Base-by-base conservation (phyloP, 2,113 vertebrate genomes). In the Nyctereutes procyonoides region DNA sequence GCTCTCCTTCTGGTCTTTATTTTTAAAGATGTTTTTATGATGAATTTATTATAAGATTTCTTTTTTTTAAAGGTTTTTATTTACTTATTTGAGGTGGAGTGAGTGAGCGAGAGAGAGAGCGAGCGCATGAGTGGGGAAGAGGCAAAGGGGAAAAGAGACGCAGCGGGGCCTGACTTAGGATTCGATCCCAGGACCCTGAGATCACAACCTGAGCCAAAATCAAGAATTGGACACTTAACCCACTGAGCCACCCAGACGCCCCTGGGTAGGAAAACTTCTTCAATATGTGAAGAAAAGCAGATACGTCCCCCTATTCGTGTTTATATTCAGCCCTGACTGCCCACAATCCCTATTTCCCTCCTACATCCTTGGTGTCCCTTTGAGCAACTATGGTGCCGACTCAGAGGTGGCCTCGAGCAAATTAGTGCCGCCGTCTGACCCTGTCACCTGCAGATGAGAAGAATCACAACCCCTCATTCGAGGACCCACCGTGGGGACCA, bases 401-500 rank as follows among this genome's bases (percentile, higher is more conserved):
- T 48, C n/a, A 6, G 14, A 3, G 4, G 24, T 38, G 81, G 53
- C 17, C 62, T 28, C 35, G 11, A 80, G 56, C 22, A 14, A 55
- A 24, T 0, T 2, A 8, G 28, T 76, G 8, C 56, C 38, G 1
- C 4, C 22, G 38, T 43, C 22, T 65, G 22, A 24, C 67, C 51
- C 14, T 19, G 58, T 90, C n/a, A 38, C 12, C 5, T 20, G n/a
- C 16, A 22, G 56, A 48, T 1, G 16, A 38, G 43, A 53, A 24
- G 38, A 32, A 12, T 24, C 13, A 0, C 0, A 1, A 3, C 4
- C 9, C 30, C 12, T 22, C 58, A 1, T 0, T 43, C 14, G 4
- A 20, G 43, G 11, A 38, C 28, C 26, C 4, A 0, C 3, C 20
- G 2, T 0, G 28, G 24, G 58, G 35, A 58, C 0, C 0, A 1